These are phyloP conservation scores for Saguinus imperator DNA, from an alignment of 2,113 vertebrate species.

Conservation along the genomic window DNA sequence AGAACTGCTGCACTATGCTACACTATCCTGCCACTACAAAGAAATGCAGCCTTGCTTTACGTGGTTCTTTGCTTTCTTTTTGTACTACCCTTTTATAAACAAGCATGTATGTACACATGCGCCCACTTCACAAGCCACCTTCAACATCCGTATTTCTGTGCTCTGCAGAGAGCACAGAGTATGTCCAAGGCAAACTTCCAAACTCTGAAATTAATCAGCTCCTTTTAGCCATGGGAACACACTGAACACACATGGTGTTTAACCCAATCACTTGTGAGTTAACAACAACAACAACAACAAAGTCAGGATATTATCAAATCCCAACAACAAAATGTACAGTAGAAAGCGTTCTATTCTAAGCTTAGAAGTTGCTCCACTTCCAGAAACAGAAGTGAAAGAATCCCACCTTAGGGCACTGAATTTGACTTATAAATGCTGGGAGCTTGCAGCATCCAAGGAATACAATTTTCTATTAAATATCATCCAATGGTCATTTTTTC, in stretches of 20 bases:
- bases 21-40: neutral
- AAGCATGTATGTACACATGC: no score
- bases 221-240: neutral
- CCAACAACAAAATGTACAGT: neutral
- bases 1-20: rapidly evolving
- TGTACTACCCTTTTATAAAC: neutral
- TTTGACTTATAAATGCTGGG: neutral
- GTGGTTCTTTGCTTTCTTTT: neutral
- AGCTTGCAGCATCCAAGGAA: neutral
- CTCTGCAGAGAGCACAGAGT: neutral
- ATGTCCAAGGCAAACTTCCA: neutral
- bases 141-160: neutral
- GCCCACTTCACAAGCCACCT: neutral
- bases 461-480: neutral
- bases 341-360: neutral
- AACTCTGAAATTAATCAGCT: neutral
- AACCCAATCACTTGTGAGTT: neutral
- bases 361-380: neutral
- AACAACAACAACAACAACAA: neutral
- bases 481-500: neutral
- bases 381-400: neutral
- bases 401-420: neutral
- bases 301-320: neutral
- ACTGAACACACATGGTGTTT: neutral
- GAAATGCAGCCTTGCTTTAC: rapidly evolving